Percentiles rank a stretch among this genome's conserved stretches.
Evolutionary conservation across 2,888 invertebrate genomes (phyloP).

Genomic region (Dryobotodes eremita): DNA sequence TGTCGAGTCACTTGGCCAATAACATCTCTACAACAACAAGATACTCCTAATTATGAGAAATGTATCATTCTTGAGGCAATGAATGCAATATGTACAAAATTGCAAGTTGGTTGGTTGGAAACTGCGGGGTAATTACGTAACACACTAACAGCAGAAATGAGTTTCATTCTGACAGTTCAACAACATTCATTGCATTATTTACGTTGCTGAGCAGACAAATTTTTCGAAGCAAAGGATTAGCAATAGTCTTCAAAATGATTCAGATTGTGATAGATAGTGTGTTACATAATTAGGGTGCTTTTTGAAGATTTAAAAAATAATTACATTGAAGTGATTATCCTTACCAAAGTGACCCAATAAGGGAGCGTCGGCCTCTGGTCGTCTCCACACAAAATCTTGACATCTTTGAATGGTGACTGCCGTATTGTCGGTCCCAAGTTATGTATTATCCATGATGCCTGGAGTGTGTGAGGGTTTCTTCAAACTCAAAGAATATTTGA

Average conservation of each 20-base stretch:
- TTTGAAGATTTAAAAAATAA: background rate
- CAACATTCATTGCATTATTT: too few species aligned
- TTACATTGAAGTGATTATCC: background rate
- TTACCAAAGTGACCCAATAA: slow-evolving; percentile 91
- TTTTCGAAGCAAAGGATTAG: too few species aligned
- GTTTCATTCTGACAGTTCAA: too few species aligned
- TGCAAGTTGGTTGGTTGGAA: background rate
- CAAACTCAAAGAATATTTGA: background rate
- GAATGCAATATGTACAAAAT: background rate
- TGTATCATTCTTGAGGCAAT: background rate
- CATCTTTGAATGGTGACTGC: slow-evolving; percentile 72
- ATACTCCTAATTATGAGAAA: background rate
- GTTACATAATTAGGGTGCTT: too few species aligned
- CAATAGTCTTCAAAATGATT: too few species aligned
- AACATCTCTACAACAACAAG: too few species aligned
- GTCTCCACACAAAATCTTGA: slow-evolving; percentile 85
- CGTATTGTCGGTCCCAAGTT: slow-evolving; percentile 94
- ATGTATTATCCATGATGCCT: slow-evolving; percentile 90
- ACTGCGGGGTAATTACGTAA: too few species aligned
- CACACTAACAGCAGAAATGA: too few species aligned
- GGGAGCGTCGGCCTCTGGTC: slow-evolving; percentile 93
- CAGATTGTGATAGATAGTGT: too few species aligned
- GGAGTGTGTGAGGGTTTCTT: background rate
- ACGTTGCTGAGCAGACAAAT: too few species aligned
- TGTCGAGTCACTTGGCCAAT: too few species aligned